These are phyloP conservation scores for Tachysurus fulvidraco DNA, from an alignment of 2,113 vertebrate genomes.

Conservation along the genomic window DNA sequence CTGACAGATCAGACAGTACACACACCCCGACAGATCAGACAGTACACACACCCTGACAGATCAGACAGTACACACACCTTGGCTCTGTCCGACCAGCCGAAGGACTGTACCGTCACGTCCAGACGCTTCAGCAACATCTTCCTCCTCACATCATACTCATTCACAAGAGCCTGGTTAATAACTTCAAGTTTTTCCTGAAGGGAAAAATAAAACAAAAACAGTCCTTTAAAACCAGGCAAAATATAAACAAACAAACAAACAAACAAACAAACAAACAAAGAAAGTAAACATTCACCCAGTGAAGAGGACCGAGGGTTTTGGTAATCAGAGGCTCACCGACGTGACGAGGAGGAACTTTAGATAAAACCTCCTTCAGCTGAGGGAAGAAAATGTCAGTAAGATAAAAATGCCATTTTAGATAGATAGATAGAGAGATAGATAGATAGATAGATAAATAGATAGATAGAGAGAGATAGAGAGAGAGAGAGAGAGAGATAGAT, in stretches of 20 bases:
- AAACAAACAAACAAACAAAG: neutral
- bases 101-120: conserved; percentile 97
- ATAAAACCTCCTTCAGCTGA: conserved; percentile 92
- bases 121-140: conserved; percentile 96
- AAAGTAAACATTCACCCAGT: conserved; percentile 78
- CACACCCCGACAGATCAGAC: too few relatives aligned
- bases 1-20: too few relatives aligned
- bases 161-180: conserved; percentile 93
- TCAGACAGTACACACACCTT: conserved; percentile 77
- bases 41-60: neutral
- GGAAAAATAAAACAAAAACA: conserved; percentile 47
- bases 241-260: neutral
- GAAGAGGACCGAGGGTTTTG: conserved; percentile 89
- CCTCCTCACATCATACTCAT: conserved; percentile 94
- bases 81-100: conserved; percentile 95
- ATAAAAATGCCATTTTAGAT: neutral
- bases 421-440: neutral
- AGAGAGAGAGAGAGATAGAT: neutral
- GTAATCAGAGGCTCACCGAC: conserved; percentile 88
- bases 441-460: neutral
- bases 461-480: too few relatives aligned
- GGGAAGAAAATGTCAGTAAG: neutral
- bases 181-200: conserved; percentile 94
- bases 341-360: conserved; percentile 86
- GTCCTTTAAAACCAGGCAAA: neutral